These are phyloP conservation scores for Caenorhabditis wallacei DNA, from an alignment of 2,888 invertebrate species.

Conservation along the genomic window DNA sequence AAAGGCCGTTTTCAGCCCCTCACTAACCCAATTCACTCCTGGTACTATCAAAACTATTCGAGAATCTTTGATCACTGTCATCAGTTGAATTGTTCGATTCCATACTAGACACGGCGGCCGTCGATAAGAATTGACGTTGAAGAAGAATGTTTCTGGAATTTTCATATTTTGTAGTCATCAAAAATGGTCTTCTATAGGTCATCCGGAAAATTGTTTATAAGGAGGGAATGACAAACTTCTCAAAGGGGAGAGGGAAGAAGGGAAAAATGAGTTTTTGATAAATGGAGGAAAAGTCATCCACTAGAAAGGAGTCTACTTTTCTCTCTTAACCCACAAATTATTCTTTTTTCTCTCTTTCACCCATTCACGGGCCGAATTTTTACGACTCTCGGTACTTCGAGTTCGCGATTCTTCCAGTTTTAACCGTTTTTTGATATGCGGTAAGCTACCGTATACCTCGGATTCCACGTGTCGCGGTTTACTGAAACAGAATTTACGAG, in stretches of 20 bases:
- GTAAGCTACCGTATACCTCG: constrained; percentile 48
- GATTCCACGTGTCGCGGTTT: constrained; percentile 49
- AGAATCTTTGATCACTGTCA: constrained; percentile 68
- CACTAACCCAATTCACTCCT: constrained; percentile 69
- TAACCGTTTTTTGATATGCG: constrained; percentile 33
- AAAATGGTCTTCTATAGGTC: background rate
- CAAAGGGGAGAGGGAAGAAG: background rate
- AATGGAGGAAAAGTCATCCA: background rate
- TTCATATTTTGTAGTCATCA: constrained; percentile 14
- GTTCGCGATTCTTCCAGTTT: constrained; percentile 24
- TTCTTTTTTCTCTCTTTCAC: constrained; percentile 49
- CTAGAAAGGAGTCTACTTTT: constrained; percentile 19
- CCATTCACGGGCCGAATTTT: constrained; percentile 51
- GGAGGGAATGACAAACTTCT: constrained; percentile 26
- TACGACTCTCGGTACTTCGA: constrained; percentile 42
- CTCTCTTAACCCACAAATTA: constrained; percentile 51
- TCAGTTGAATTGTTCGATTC: constrained; percentile 71
- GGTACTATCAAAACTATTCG: constrained; percentile 71
- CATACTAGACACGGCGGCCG: constrained; percentile 69
- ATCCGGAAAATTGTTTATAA: background rate
- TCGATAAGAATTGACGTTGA: constrained; percentile 74
- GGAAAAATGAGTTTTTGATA: constrained; percentile 5
- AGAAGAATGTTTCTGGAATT: constrained; percentile 68
- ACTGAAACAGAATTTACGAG: constrained; percentile 25
- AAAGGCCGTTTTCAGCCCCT: no score